Conservation (phyloP, 2,888 invertebrate genomes). For the Drosophila nr. perissopoda region DNA sequence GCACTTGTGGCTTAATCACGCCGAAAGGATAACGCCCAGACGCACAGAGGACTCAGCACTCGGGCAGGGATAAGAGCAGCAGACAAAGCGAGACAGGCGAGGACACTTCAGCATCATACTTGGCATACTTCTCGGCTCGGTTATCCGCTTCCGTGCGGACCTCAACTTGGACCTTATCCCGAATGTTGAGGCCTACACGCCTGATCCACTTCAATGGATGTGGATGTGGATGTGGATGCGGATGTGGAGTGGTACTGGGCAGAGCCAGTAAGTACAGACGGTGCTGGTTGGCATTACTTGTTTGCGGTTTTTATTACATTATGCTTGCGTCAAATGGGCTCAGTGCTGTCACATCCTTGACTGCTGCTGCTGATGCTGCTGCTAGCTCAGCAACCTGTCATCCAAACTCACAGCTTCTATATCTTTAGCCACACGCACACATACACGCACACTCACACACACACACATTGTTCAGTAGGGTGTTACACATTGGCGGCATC, state of each 20-base stretch:
- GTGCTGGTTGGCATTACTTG: conserved; percentile 63
- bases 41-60: conserved; percentile 10
- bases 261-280: background rate
- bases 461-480: conserved; percentile 22
- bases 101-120: conserved; percentile 43
- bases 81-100: conserved; percentile 18
- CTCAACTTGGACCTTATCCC: conserved; percentile 17
- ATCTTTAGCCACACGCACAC: background rate
- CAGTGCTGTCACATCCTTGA: conserved; percentile 73
- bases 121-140: conserved; percentile 9
- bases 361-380: conserved; percentile 60
- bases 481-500: conserved; percentile 69
- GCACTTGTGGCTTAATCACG: conserved; percentile 81
- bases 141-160: conserved; percentile 32
- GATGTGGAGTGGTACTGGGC: background rate
- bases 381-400: conserved; percentile 70
- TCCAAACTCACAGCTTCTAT: conserved; percentile 7
- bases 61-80: background rate
- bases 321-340: conserved; percentile 76
- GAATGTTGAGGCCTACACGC: conserved; percentile 19
- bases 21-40: conserved; percentile 66
- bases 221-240: background rate
- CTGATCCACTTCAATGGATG: conserved; percentile 34
- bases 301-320: conserved; percentile 79
- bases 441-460: background rate